A percentile compares a stretch with the other conserved stretches of the same genome.
These are phyloP conservation scores for Ochotona curzoniae DNA, from an alignment of 2,113 vertebrate species.

Conservation along the genomic window DNA sequence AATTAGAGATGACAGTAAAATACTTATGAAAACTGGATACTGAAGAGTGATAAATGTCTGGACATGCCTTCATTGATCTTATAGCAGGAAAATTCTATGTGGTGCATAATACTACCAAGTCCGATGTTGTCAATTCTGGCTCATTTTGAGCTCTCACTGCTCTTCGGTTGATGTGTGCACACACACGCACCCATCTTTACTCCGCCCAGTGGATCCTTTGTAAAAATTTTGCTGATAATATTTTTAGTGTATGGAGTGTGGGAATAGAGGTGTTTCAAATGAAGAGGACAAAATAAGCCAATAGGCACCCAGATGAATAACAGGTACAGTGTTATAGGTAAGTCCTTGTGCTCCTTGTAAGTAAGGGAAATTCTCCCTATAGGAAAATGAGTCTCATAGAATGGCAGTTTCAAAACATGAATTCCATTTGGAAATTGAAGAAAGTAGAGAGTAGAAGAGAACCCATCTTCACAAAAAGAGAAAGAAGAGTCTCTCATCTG, in stretches of 20 bases:
- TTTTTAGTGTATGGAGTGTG: not conserved
- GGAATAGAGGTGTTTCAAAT: not conserved
- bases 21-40: slow-evolving; percentile 54
- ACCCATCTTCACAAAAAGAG: not conserved
- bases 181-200: not conserved
- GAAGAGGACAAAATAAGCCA: not conserved
- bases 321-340: not conserved
- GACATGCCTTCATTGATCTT: slow-evolving; percentile 53
- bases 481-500: not conserved
- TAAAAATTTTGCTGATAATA: not conserved
- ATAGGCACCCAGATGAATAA: not conserved
- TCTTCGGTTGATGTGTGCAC: not conserved
- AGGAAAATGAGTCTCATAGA: accelerated
- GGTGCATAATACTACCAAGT: slow-evolving; percentile 47
- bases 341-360: not conserved
- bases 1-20: slow-evolving; percentile 72
- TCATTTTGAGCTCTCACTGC: not conserved
- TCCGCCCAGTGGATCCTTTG: not conserved
- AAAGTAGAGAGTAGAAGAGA: not conserved
- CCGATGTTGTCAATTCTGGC: slow-evolving; percentile 59
- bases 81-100: slow-evolving; percentile 24
- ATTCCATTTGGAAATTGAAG: not conserved
- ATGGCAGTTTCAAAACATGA: not conserved
- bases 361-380: not conserved
- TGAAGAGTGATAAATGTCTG: slow-evolving; percentile 56